A percentile compares a stretch with the other conserved stretches of the same genome.
phyloP scores from a whole-genome alignment of 2,113 vertebrate genomes.

The Cheirogaleus medius region DNA sequence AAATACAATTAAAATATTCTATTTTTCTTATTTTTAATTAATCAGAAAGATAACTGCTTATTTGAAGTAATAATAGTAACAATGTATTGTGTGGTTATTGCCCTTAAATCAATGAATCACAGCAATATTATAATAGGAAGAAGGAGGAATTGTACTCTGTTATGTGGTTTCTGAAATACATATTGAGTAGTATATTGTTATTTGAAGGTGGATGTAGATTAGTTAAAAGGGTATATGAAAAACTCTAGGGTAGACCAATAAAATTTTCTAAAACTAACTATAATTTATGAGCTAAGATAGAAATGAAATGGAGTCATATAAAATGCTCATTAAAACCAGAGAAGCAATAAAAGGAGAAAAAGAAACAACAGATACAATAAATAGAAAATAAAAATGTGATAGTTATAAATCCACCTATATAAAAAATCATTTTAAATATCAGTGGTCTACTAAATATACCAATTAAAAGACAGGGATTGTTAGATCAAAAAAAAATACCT shows the following conservation, averaged over 20 bases:
- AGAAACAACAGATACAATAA: not conserved
- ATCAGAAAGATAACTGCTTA: not conserved
- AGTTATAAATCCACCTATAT: not conserved
- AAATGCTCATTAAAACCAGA: not conserved
- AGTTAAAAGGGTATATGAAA: not conserved
- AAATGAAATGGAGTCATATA: not conserved
- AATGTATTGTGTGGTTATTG: not conserved
- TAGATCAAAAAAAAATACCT: not conserved
- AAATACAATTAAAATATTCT: not conserved
- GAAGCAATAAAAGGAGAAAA: not conserved
- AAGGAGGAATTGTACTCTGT: not conserved
- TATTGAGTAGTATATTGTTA: not conserved
- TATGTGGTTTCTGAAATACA: too few species aligned
- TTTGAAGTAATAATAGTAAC: not conserved
- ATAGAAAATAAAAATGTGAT: not conserved
- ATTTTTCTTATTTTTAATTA: not conserved
- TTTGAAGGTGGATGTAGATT: not conserved
- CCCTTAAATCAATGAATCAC: not conserved
- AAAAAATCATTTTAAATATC: slow-evolving; percentile 6
- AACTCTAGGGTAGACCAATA: not conserved
- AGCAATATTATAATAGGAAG: not conserved
- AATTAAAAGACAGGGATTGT: not conserved
- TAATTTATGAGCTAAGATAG: not conserved
- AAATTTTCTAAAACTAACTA: not conserved
- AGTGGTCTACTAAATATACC: not conserved